A percentile compares a stretch with the other conserved stretches of the same genome.
These are phyloP conservation scores for Castor canadensis DNA, from an alignment of 2,113 vertebrate species.

Conservation along the genomic window DNA sequence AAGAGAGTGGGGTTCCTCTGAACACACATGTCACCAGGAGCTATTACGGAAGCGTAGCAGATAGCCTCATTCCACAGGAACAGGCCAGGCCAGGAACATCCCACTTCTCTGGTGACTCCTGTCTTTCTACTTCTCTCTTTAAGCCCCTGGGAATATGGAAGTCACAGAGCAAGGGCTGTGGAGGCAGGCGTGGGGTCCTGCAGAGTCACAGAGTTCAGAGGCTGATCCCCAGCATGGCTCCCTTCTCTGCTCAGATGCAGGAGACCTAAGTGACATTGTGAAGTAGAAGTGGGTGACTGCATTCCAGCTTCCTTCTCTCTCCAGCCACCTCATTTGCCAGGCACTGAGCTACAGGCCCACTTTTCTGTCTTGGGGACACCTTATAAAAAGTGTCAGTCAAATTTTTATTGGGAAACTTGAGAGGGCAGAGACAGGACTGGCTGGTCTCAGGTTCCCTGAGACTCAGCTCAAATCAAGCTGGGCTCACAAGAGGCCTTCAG, in stretches of 20 bases:
- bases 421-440: accelerated
- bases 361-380: accelerated
- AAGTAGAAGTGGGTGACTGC: neutral
- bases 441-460: neutral
- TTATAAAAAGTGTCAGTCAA: neutral
- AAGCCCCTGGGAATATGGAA: neutral
- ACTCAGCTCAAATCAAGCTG: neutral
- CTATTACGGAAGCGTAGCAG: accelerated
- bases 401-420: neutral
- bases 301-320: accelerated
- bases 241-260: accelerated
- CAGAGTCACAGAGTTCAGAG: neutral
- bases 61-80: accelerated
- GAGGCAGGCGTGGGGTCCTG: too few species aligned
- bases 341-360: neutral
- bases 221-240: neutral
- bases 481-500: neutral
- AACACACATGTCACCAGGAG: accelerated
- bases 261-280: neutral
- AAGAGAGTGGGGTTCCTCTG: neutral
- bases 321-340: accelerated
- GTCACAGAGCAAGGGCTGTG: too few species aligned
- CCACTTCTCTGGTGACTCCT: accelerated
- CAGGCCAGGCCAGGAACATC: accelerated
- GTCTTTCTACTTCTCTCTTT: neutral